These are phyloP conservation scores for Serrognathus titanus DNA, from an alignment of 2,888 invertebrate species.

Conservation along the genomic window DNA sequence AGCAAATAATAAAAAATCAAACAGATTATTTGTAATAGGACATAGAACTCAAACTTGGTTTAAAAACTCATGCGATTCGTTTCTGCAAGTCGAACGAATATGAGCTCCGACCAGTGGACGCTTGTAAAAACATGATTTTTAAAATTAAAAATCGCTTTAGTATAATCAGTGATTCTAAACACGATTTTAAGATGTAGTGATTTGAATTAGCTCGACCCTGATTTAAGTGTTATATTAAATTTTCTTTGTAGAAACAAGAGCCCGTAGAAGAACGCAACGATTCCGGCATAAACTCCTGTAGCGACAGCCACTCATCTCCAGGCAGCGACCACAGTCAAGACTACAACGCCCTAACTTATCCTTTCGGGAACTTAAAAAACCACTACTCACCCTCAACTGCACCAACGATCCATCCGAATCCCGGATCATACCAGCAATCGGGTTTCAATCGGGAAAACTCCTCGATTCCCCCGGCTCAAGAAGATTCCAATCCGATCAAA, in stretches of 20 bases:
- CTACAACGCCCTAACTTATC: conserved; percentile 17
- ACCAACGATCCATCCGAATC: not conserved
- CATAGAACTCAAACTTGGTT: no score
- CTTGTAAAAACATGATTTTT: no score
- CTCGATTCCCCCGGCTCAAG: conserved; percentile 26
- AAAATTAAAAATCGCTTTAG: no score
- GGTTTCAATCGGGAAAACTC: conserved; percentile 61
- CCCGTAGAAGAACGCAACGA: conserved; percentile 52
- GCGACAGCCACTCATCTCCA: conserved; percentile 59
- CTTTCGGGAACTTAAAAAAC: conserved; percentile 5
- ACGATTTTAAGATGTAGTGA: no score
- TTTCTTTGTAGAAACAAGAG: conserved; percentile 52
- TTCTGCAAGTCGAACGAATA: no score
- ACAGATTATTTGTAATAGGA: no score
- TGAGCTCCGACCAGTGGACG: no score
- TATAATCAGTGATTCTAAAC: no score
- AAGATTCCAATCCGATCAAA: conserved; percentile 1
- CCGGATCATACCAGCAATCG: conserved; percentile 25
- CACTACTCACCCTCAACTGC: conserved; percentile 16
- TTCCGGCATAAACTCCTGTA: conserved; percentile 60
- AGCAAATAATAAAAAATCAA: no score
- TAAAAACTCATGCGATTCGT: no score
- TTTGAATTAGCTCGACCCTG: no score
- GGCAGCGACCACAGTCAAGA: conserved; percentile 50
- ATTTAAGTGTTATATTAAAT: no score